phyloP scores from a whole-genome alignment of 1,140 invertebrate species.

The Contarinia nasturtii region DNA sequence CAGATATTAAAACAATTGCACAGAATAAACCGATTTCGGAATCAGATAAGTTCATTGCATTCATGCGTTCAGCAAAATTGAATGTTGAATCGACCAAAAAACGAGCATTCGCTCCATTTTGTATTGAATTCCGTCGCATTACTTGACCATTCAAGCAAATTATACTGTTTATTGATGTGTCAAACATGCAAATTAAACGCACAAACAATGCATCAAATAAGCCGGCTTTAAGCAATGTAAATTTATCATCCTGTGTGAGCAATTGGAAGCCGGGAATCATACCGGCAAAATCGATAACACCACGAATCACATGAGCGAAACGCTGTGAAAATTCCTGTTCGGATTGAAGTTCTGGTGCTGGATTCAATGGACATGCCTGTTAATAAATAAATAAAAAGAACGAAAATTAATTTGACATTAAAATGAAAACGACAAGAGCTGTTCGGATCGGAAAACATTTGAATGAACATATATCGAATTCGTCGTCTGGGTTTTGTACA shows the following conservation, averaged over 20 bases:
- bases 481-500: no score
- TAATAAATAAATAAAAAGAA: slow-evolving; percentile 24
- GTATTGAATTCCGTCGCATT: slow-evolving; percentile 72
- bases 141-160: slow-evolving; percentile 85
- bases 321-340: slow-evolving; percentile 83
- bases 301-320: slow-evolving; percentile 87
- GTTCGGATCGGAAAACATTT: no score
- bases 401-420: no score
- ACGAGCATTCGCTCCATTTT: slow-evolving; percentile 74
- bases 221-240: slow-evolving; percentile 87
- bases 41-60: slow-evolving; percentile 73
- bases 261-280: slow-evolving; percentile 89
- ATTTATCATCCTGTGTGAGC: slow-evolving; percentile 89
- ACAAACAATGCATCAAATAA: slow-evolving; percentile 88
- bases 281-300: slow-evolving; percentile 94
- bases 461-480: no score
- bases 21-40: slow-evolving; percentile 87
- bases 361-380: slow-evolving; percentile 90
- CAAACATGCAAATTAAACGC: slow-evolving; percentile 84
- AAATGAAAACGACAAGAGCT: no score
- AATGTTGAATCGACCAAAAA: slow-evolving; percentile 94
- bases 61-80: slow-evolving; percentile 89
- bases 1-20: slow-evolving; percentile 83
- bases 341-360: slow-evolving; percentile 73
- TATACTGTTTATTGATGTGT: slow-evolving; percentile 74